Conservation (phyloP, 37 sponge, comb jelly and placozoan species). For the Crambe crambe region DNA sequence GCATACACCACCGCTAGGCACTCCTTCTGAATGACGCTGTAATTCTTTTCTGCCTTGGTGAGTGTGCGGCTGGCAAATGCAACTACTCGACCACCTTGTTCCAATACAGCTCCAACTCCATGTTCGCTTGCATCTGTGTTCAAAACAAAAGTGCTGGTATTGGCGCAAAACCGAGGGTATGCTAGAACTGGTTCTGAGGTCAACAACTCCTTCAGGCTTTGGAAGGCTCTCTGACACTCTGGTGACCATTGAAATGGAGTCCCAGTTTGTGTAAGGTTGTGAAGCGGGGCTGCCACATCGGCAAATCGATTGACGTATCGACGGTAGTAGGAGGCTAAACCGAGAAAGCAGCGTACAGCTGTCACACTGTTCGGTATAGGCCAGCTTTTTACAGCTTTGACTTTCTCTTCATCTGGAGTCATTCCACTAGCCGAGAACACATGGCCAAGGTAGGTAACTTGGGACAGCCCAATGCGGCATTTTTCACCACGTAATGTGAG, state of each 20-base stretch:
- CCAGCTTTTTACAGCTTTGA: conserved; percentile 32
- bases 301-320: conserved; percentile 24
- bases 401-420: conserved; percentile 3
- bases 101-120: neutral
- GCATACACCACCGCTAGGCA: neutral
- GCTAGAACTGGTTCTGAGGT: neutral
- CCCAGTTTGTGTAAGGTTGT: too few species aligned
- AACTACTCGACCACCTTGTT: neutral
- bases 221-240: neutral
- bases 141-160: neutral
- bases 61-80: neutral
- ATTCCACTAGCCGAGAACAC: conserved; percentile 32
- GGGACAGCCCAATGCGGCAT: conserved; percentile 24
- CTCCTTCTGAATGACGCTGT: neutral
- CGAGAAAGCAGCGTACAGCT: conserved; percentile 28
- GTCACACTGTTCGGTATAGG: conserved; percentile 13
- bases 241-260: too few species aligned
- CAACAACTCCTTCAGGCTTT: neutral
- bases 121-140: neutral
- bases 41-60: conserved; percentile 24
- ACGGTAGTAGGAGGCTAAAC: conserved; percentile 26
- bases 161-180: neutral
- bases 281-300: conserved; percentile 6
- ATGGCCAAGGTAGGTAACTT: conserved; percentile 49
- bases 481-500: too few species aligned